These are phyloP conservation scores for Pangasius larnaudii DNA, from an alignment of 2,797 vertebrate genomes.

Conservation along the genomic window DNA sequence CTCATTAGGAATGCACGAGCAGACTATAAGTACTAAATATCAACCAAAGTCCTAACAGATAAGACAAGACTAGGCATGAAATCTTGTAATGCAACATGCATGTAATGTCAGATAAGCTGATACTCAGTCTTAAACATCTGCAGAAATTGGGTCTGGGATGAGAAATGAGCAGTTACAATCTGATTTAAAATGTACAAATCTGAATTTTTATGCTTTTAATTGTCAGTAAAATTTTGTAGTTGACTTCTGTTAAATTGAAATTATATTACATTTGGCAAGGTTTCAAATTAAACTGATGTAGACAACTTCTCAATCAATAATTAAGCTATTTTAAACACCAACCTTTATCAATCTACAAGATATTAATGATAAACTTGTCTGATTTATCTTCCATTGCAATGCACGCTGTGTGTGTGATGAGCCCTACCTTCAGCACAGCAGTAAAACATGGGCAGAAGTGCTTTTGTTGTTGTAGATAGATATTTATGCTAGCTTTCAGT, in stretches of 20 bases:
- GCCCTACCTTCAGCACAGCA: neutral
- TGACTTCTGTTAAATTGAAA: neutral
- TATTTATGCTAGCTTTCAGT: neutral
- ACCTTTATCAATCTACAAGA: neutral
- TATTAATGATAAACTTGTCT: neutral
- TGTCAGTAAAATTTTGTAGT: neutral
- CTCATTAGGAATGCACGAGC: neutral
- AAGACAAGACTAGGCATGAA: constrained; percentile 26
- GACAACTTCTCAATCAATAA: neutral
- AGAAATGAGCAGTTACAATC: neutral
- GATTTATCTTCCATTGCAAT: neutral
- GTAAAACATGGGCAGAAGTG: constrained; percentile 12
- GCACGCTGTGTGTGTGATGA: neutral
- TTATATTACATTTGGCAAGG: neutral
- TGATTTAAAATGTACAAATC: neutral
- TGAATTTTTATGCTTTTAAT: neutral
- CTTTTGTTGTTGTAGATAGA: neutral
- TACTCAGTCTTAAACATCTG: neutral
- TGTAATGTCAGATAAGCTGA: neutral
- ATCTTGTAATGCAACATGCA: constrained; percentile 16
- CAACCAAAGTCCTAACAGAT: constrained; percentile 51
- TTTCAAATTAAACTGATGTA: neutral
- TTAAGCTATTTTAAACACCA: too few species aligned
- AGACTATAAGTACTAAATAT: neutral
- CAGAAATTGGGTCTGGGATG: neutral